Percentiles rank a stretch among this genome's conserved stretches.
phyloP scores from a whole-genome alignment of 2,797 vertebrate species.

The Argya squamiceps region DNA sequence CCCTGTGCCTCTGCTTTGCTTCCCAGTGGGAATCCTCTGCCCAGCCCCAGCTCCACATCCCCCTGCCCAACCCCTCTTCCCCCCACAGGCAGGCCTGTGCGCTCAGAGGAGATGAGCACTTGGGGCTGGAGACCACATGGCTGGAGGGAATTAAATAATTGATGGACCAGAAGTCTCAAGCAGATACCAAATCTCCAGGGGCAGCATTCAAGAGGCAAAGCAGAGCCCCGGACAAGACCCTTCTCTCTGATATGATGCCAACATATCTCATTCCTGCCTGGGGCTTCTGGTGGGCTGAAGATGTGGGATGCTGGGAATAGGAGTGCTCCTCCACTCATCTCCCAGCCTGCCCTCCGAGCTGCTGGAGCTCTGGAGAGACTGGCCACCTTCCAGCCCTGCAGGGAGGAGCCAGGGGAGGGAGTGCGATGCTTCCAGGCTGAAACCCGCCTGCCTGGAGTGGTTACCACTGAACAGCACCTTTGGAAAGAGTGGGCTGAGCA shows the following conservation, averaged over 20 bases:
- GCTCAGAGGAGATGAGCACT: neutral
- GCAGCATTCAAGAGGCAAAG: neutral
- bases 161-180: conserved; percentile 52
- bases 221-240: neutral
- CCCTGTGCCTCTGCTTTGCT: neutral
- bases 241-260: conserved; percentile 7
- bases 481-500: neutral
- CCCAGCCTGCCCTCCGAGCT: fast-evolving
- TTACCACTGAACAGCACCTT: neutral
- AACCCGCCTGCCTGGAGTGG: neutral
- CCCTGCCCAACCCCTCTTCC: neutral
- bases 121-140: conserved; percentile 46
- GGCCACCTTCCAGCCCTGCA: neutral
- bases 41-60: neutral
- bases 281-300: neutral
- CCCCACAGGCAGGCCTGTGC: fast-evolving
- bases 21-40: neutral
- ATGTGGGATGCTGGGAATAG: neutral
- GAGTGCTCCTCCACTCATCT: neutral
- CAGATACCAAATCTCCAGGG: conserved; percentile 23
- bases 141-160: conserved; percentile 65
- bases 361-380: neutral
- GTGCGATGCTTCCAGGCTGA: neutral
- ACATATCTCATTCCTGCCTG: neutral
- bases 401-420: neutral